Evolutionary conservation across 2,113 vertebrate genomes (phyloP).

Genomic region (Promerops cafer): DNA sequence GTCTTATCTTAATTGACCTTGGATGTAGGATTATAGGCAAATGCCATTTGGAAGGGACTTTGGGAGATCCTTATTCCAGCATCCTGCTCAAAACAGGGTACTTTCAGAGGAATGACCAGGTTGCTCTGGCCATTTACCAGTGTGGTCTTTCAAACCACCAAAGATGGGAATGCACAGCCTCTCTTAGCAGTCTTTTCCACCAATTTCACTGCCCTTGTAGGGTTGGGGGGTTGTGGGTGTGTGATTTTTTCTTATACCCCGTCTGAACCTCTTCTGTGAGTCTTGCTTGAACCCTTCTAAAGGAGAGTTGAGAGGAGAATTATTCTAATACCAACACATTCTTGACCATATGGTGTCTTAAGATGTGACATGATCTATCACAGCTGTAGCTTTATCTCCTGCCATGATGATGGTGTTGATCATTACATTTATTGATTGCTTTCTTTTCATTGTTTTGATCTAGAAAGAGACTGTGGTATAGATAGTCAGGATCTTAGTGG

Average conservation of each 20-base stretch:
- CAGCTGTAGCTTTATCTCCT: neutral
- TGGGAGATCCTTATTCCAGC: neutral
- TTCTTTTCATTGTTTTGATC: neutral
- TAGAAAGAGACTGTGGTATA: neutral
- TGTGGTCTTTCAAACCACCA: neutral
- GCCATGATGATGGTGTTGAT: neutral
- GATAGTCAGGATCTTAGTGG: neutral
- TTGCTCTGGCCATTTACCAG: fast-evolving
- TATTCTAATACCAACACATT: neutral
- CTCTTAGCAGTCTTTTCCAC: neutral
- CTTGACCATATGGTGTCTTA: neutral
- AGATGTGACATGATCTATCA: neutral
- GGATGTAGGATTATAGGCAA: neutral
- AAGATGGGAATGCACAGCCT: neutral
- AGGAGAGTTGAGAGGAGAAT: neutral
- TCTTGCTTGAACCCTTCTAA: neutral
- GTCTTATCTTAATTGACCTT: neutral
- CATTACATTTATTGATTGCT: neutral
- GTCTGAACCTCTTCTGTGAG: neutral
- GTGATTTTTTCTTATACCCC: neutral
- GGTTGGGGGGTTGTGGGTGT: fast-evolving
- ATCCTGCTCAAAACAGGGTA: neutral
- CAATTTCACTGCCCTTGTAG: neutral
- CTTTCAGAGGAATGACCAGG: neutral
- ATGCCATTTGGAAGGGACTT: neutral